A percentile compares a stretch with the other conserved stretches of the same genome.
Conservation (phyloP, 1,140 invertebrate genomes). For the Tetramorium simillimum region DNA sequence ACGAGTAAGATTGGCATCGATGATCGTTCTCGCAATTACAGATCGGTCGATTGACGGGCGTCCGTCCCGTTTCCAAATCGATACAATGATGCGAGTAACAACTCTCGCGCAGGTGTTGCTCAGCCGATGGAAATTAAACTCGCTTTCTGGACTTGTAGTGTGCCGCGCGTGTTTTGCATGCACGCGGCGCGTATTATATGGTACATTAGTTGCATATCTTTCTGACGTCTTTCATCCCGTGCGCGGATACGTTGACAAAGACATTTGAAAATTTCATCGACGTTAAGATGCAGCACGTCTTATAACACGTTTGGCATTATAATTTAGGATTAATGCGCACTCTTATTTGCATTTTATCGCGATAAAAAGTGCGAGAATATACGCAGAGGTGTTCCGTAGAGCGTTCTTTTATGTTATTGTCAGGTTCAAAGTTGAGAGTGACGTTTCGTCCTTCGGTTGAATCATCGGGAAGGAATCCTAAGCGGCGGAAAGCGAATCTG, state of each 20-base stretch:
- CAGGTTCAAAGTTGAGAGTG: neutral
- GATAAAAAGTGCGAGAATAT: neutral
- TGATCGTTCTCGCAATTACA: constrained; percentile 46
- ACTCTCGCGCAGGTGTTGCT: constrained; percentile 33
- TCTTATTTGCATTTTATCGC: neutral
- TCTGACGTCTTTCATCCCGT: neutral
- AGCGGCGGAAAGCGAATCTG: constrained; percentile 23
- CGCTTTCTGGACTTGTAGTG: constrained; percentile 8
- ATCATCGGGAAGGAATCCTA: neutral
- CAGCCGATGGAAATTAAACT: constrained; percentile 42
- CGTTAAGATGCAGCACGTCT: neutral
- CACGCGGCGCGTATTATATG: constrained; percentile 25
- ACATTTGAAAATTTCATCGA: constrained; percentile 21
- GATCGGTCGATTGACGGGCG: constrained; percentile 43
- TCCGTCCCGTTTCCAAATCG: constrained; percentile 20
- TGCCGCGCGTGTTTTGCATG: constrained; percentile 37
- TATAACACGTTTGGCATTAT: neutral
- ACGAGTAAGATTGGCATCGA: constrained; percentile 53
- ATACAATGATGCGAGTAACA: constrained; percentile 28
- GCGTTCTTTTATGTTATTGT: constrained; percentile 1
- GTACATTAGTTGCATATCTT: constrained; percentile 28
- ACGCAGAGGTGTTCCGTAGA: neutral
- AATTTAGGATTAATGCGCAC: neutral
- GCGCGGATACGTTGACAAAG: neutral
- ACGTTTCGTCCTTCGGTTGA: neutral